Evolutionary conservation across 2,113 vertebrate species (phyloP).

Genomic region (Coryphaenoides rupestris): DNA sequence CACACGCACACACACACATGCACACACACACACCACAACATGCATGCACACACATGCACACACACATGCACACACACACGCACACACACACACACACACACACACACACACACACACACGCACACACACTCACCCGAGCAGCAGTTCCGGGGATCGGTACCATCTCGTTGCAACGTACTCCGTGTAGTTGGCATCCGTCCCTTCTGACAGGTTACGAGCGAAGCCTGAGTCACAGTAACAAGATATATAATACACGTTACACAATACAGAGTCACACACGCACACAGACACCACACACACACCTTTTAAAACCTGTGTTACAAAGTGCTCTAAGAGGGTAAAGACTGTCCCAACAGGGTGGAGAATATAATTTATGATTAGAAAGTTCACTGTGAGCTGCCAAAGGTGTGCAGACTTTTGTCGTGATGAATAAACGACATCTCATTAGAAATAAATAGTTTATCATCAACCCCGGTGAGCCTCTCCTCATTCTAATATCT

Average conservation of each 20-base stretch:
- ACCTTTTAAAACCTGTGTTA: too few species aligned
- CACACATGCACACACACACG: neutral
- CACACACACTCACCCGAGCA: constrained; percentile 84
- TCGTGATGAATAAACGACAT: too few species aligned
- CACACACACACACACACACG: constrained; percentile 10
- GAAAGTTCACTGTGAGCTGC: too few species aligned
- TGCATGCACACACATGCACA: neutral
- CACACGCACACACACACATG: neutral
- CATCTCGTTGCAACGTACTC: constrained; percentile 98
- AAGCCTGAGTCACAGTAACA: constrained; percentile 77
- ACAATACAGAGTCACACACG: neutral
- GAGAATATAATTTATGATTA: too few species aligned
- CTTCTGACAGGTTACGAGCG: constrained; percentile 96
- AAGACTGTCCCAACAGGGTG: too few species aligned
- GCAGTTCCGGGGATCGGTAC: constrained; percentile 96
- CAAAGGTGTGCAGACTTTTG: too few species aligned
- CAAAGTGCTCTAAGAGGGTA: too few species aligned
- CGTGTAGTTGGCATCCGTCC: constrained; percentile 97
- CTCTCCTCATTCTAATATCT: too few species aligned
- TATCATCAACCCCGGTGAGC: too few species aligned
- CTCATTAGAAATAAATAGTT: too few species aligned
- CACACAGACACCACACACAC: too few species aligned
- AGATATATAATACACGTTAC: neutral
- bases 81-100: neutral
- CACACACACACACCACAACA: neutral